These are phyloP conservation scores for Lophochroa leadbeateri DNA, from an alignment of 2,113 vertebrate species.

Conservation along the genomic window DNA sequence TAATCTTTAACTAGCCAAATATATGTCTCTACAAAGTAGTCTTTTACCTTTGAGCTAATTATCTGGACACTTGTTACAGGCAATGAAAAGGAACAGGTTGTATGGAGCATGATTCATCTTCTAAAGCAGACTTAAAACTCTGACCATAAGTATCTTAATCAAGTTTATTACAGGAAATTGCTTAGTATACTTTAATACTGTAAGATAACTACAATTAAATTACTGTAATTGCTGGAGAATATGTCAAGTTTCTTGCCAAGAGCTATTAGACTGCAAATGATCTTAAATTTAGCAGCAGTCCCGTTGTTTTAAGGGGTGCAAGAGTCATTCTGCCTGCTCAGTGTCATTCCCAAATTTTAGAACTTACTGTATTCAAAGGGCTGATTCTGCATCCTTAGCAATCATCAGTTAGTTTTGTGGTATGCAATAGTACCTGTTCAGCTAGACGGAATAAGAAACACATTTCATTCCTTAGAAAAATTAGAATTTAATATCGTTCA, in stretches of 20 bases:
- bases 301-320: neutral
- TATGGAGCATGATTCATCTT: neutral
- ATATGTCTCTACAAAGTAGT: neutral
- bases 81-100: neutral
- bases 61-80: neutral
- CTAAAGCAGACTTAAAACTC: neutral
- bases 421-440: neutral
- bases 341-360: neutral
- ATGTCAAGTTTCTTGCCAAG: slow-evolving; percentile 53
- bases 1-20: neutral
- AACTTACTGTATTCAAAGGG: neutral
- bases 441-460: neutral
- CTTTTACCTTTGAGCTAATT: neutral
- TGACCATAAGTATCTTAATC: neutral
- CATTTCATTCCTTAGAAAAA: neutral
- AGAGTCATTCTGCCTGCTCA: neutral
- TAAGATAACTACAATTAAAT: slow-evolving; percentile 64
- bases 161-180: slow-evolving; percentile 59
- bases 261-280: slow-evolving; percentile 29
- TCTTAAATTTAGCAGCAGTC: slow-evolving; percentile 38
- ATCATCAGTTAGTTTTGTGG: neutral
- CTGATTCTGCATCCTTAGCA: neutral
- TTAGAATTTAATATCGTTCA: neutral
- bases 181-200: slow-evolving; percentile 33
- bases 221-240: slow-evolving; percentile 52